Evolutionary conservation across 2,113 vertebrate genomes (phyloP), one percentile per base, ranked within the genome.

Genomic region (Sorex fumeus): DNA sequence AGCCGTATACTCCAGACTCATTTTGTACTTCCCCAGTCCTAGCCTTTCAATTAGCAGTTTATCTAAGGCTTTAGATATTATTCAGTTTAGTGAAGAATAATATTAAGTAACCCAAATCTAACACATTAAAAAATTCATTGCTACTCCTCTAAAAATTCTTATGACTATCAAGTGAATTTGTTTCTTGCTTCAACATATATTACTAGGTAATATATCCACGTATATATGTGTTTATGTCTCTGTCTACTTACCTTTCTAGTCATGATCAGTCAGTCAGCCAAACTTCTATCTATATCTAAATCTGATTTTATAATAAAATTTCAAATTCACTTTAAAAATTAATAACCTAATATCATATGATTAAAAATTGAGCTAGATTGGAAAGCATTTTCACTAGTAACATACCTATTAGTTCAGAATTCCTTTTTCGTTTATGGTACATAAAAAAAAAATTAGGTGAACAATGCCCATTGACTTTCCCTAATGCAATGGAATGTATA

Each of bases 11-110:
- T 84, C 23, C 27, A 83, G 34, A 8, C 19, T 47, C 21, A 47
- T 79, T 43, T 67, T 40, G 2, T 1, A 32, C 11, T 74, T 74
- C 87, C 25, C 62, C 12, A 72, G 7, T 79, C 27, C 19, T 87
- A 78, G 53, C 18, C 28, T 60, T 74, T 23, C 3, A 79, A 21
- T 50, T 25, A 60, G 11, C 5, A 67, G 47, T 67, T 87, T 71
- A 74, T 57, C 45, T 81, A 71, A 77, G 77, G 18, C 40, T 40
- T 40, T 40, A 82, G 12, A 6, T 4, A 7, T 84, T 71, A 45
- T 47, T 87, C 7, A 45, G 60, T 90, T 82, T 77, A 87, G 53
- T 74, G 16, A 67, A 79, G 27, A 60, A 32, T 93, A 45, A 6
- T 45, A 57, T 45, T 78, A 32, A 69, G 18, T 36, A 84, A 74